Base-by-base conservation (phyloP, 2,888 invertebrate genomes). In the Prostheceraeus crozeri region DNA sequence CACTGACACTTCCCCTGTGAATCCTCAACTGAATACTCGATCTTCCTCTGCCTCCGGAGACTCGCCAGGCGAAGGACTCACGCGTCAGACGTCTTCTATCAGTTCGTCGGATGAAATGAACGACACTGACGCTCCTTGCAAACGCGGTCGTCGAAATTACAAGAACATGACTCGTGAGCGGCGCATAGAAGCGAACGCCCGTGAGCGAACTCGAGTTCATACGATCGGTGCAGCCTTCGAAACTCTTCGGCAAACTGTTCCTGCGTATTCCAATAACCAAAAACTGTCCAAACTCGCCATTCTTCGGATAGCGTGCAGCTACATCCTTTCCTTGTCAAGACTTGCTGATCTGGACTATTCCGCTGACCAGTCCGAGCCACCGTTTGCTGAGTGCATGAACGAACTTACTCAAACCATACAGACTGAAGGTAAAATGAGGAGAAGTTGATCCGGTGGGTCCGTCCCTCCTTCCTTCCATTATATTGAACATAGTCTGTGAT, bases 171-270 rank as follows among this genome's bases (percentile, higher is more conserved):
- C 77, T n/a, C 81, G 89, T 19, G 90, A 90, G 73, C 79, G 91
- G 66, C 80, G 91, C 65, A 88, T 91, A 71, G 91, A 93, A 73
- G 91, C 91, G 0, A 93, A 93, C 72, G 91, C 91, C 0, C 80
- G 91, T 3, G 91, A 93, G 73, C 78, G 91, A 61, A 89, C 90
- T 3, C 80, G 91, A 55, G 91, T 93, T 0, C 91, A 93, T 75
- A 91, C 91, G 1, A 93, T 93, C 66, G 89, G 89, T 70, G 90
- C 90, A 0, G 91, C 91, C 0, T 93, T 91, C 73, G 91, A 93
- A 66, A 88, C 86, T 1, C 78, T 93, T 8, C 81, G 91, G 45
- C 80, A 81, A 62, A 81, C 89, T 1, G 85, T 93, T 40, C 91
- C 91, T 1, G 84, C 90, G 0, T 91, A 89, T 74, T 89, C 89